These are phyloP conservation scores for Brachionus manjavacas DNA, from an alignment of 1,140 invertebrate species.

Conservation along the genomic window DNA sequence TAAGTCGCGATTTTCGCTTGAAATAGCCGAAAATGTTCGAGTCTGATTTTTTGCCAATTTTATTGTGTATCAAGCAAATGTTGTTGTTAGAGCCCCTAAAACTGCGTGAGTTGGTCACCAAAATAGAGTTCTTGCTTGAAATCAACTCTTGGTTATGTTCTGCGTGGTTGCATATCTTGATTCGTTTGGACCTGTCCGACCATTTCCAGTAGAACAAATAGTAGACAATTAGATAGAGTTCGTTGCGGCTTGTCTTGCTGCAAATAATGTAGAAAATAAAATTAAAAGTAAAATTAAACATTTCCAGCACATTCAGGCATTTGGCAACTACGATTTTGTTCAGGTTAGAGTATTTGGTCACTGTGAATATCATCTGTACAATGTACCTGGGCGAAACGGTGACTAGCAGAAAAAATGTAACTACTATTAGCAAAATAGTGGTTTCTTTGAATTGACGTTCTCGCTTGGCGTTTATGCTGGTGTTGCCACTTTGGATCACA, in stretches of 20 bases:
- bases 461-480: background rate
- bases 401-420: constrained; percentile 33
- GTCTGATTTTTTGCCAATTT: background rate
- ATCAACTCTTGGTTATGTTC: background rate
- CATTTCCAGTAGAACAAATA: constrained; percentile 42
- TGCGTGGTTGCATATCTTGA: constrained; percentile 32
- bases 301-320: constrained; percentile 37
- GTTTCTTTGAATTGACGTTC: constrained; percentile 40
- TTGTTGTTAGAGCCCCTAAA: background rate
- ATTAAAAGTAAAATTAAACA: constrained; percentile 39
- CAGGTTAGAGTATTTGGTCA: background rate
- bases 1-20: background rate
- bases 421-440: constrained; percentile 6
- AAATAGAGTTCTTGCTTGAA: background rate
- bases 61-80: background rate
- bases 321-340: background rate
- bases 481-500: background rate
- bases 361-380: background rate
- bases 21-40: constrained; percentile 8
- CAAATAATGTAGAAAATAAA: constrained; percentile 41
- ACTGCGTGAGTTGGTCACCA: background rate
- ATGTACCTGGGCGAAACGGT: constrained; percentile 40
- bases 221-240: constrained; percentile 9
- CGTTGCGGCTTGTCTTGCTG: constrained; percentile 27
- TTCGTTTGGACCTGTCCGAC: background rate